Conservation (phyloP, 2,888 invertebrate genomes). For the Corbicula japonica region DNA sequence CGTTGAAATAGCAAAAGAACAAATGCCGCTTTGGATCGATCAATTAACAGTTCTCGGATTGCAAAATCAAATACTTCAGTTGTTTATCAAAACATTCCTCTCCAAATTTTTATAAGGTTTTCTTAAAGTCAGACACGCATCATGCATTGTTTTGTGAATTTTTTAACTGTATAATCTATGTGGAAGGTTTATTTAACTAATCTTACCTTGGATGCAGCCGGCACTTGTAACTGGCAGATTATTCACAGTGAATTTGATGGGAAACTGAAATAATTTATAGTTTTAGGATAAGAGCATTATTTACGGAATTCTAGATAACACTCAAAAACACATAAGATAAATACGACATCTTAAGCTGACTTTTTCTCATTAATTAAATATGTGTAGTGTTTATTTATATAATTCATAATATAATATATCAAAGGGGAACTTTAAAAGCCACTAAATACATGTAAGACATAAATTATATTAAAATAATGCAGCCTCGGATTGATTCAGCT, state of each 20-base stretch:
- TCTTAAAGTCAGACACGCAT: not conserved
- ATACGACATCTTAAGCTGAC: not conserved
- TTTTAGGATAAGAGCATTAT: too few species aligned
- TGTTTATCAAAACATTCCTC: not conserved
- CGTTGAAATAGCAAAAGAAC: not conserved
- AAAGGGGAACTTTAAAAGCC: not conserved
- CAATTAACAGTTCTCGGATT: not conserved
- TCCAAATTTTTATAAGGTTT: not conserved
- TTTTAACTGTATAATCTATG: not conserved
- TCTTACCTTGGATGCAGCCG: conserved; percentile 2
- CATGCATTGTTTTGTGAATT: not conserved
- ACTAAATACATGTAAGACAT: not conserved
- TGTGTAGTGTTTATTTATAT: not conserved
- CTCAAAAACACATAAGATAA: not conserved
- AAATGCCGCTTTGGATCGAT: not conserved
- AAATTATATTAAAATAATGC: too few species aligned
- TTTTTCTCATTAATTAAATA: not conserved
- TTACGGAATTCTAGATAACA: too few species aligned
- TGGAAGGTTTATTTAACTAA: not conserved
- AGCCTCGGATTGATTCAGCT: too few species aligned
- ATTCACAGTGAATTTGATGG: not conserved
- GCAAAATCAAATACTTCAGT: not conserved
- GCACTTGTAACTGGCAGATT: conserved; percentile 3
- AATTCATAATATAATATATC: not conserved
- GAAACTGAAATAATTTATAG: not conserved